Percentiles rank a stretch among this genome's conserved stretches.
These are phyloP conservation scores for Mythimna albipuncta DNA, from an alignment of 2,888 invertebrate species.

Conservation along the genomic window DNA sequence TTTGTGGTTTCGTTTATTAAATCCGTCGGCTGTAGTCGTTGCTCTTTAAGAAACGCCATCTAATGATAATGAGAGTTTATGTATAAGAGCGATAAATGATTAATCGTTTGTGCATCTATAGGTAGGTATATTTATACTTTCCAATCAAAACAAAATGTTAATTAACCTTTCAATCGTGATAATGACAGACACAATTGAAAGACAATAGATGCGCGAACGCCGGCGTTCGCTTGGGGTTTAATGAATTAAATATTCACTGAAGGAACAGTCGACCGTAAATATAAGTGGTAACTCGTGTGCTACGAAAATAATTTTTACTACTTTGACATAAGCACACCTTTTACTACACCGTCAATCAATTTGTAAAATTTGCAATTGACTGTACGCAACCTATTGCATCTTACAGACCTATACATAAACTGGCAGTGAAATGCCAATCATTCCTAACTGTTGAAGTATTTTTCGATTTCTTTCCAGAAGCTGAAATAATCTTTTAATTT, in stretches of 20 bases:
- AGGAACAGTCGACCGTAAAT: neutral
- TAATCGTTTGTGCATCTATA: slow-evolving; percentile 1
- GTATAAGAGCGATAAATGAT: slow-evolving; percentile 25
- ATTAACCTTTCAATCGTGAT: too few relatives aligned
- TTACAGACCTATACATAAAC: slow-evolving; percentile 3
- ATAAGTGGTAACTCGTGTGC: neutral
- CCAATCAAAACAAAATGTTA: neutral
- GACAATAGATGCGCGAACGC: too few relatives aligned
- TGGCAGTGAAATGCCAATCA: too few relatives aligned
- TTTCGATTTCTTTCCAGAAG: too few relatives aligned
- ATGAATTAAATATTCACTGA: slow-evolving; percentile 3
- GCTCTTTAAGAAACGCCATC: neutral
- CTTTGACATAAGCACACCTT: neutral
- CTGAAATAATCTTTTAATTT: too few relatives aligned
- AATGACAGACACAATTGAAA: too few relatives aligned
- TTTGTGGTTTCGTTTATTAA: slow-evolving; percentile 30
- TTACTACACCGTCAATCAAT: neutral
- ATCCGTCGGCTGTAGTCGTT: slow-evolving; percentile 6
- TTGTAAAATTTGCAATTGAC: neutral
- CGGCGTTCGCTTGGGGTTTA: too few relatives aligned
- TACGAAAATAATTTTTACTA: neutral
- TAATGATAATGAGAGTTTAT: slow-evolving; percentile 10
- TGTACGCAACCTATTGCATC: slow-evolving; percentile 1
- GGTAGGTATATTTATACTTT: neutral
- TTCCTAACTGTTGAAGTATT: too few relatives aligned